Base-by-base conservation (phyloP, 1,140 invertebrate species). In the Agraylea sexmaculata region DNA sequence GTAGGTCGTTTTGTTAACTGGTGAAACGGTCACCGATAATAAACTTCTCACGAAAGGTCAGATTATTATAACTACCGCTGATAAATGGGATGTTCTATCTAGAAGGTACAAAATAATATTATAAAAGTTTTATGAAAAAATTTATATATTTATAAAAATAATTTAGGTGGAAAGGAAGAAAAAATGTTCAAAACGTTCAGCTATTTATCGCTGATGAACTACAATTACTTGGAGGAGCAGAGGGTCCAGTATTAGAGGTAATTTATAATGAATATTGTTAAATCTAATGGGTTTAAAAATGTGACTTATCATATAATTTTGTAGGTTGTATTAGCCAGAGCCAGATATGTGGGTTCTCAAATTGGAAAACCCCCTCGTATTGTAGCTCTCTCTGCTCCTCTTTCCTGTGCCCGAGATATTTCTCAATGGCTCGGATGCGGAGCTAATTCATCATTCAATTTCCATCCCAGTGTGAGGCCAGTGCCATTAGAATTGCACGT, bases 41-140 rank as follows among this genome's bases (percentile, higher is more conserved):
- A 99, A 99, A 55, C 59, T 95, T 0, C 59, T 90, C 2, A 84
- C 83, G 17, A 87, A 92, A 59, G 93, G 88, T 12, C 88, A 98
- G 62, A 80, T 99, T 16, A 85, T 99, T 5, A 83, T 99, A 37
- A 87, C 87, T 11, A 98, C 93, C 0, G 92, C 94, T 2, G 94
- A 99, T 51, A 94, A 96, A 53, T 99, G 96, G 96, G 95, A 99
- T 63, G 87, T 99, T 6, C 63, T 99, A 0, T 99, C 95, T 0
- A 70, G 96, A 43, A 71, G 64, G 64, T 67, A 20, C 37, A 49
- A 43, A 33, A 12, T 15, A 19, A 42, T 25, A 13, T 28, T 28
- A 19, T 22, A 12, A 17, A 17, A 5, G 6, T 7, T 36, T 20
- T 35, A 32, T 15, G 11, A 34, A 34, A 20, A 34, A n/a, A 20